A percentile compares a stretch with the other conserved stretches of the same genome.
Evolutionary conservation across 2,797 vertebrate species (phyloP).

Genomic region (Falco biarmicus): DNA sequence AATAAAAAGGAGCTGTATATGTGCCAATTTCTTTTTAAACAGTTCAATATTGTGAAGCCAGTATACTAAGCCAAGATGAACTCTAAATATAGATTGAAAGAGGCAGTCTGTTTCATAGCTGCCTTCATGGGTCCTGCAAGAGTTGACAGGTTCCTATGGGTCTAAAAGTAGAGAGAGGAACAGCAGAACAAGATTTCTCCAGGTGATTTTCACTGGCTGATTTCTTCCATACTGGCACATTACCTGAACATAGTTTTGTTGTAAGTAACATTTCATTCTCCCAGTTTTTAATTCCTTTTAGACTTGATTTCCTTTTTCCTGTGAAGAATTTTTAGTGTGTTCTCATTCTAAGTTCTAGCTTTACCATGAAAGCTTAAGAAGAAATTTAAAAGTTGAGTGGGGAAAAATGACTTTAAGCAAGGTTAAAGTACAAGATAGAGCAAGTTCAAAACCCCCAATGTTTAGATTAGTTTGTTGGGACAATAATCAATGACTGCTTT

Average conservation of each 20-base stretch:
- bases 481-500: background rate
- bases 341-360: background rate
- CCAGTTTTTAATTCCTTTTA: background rate
- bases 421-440: background rate
- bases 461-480: background rate
- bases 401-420: background rate
- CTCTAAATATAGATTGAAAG: slow-evolving; percentile 71
- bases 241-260: background rate
- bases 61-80: slow-evolving; percentile 38
- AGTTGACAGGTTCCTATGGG: background rate
- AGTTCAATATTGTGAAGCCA: slow-evolving; percentile 12
- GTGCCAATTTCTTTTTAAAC: background rate
- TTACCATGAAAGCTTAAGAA: background rate
- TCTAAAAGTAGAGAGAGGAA: slow-evolving; percentile 7
- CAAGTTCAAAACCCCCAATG: background rate
- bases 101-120: slow-evolving; percentile 44
- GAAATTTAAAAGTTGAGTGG: background rate
- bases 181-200: background rate
- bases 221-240: background rate
- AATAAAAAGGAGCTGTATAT: background rate
- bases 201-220: background rate
- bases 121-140: background rate
- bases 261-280: slow-evolving; percentile 73
- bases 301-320: background rate
- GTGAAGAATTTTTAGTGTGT: background rate